Evolutionary conservation across 2,888 invertebrate genomes (phyloP).

Genomic region (Acanthosoma haemorrhoidale): DNA sequence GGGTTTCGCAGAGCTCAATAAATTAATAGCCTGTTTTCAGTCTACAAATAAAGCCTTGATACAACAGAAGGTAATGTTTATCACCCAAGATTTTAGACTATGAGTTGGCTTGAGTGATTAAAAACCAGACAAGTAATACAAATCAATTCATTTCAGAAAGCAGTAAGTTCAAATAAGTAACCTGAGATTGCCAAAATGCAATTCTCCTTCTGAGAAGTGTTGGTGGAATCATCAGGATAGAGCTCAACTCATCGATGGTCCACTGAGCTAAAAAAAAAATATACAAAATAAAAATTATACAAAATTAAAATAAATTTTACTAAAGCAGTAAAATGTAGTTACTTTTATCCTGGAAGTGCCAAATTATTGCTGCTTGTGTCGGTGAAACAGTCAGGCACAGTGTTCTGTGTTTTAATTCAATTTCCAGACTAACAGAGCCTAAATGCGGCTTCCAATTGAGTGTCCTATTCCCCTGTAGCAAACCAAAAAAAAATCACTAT

Average conservation of each 20-base stretch:
- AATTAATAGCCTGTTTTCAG: no score
- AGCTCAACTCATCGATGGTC: constrained; percentile 80
- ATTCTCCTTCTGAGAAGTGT: constrained; percentile 80
- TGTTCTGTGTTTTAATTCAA: constrained; percentile 72
- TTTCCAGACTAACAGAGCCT: constrained; percentile 83
- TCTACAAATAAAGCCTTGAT: no score
- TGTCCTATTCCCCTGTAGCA: constrained; percentile 71
- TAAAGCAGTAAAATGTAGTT: constrained; percentile 41
- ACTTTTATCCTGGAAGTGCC: constrained; percentile 86
- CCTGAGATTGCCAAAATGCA: constrained; percentile 88
- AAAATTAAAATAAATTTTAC: background rate
- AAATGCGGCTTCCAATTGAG: constrained; percentile 90
- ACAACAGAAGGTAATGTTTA: no score
- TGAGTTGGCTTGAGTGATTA: no score
- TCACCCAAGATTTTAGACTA: no score
- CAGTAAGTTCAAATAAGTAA: constrained; percentile 40
- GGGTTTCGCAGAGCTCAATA: no score
- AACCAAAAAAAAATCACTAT: constrained; percentile 19
- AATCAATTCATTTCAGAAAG: no score
- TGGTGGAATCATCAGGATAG: constrained; percentile 79
- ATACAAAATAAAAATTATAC: background rate
- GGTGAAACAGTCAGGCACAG: constrained; percentile 82
- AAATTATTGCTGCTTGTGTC: constrained; percentile 87
- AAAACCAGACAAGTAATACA: no score
- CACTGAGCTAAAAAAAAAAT: constrained; percentile 59